Conservation (phyloP, 2,113 vertebrate genomes). For the Ameiurus melas region DNA sequence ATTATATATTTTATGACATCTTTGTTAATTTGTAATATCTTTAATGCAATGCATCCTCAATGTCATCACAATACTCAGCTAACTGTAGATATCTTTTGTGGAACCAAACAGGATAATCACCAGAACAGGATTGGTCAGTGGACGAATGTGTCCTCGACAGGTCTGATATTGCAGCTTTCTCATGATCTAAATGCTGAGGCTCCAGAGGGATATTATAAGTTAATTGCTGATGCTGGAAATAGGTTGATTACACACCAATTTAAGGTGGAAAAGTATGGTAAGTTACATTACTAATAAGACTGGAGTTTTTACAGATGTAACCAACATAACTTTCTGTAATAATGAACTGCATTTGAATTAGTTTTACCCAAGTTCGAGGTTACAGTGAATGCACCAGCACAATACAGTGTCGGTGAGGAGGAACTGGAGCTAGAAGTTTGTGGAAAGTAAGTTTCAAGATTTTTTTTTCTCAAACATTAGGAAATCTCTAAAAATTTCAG, state of each 20-base stretch:
- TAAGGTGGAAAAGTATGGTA: constrained; percentile 70
- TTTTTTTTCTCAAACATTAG: background rate
- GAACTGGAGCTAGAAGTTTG: constrained; percentile 58
- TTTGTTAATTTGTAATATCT: background rate
- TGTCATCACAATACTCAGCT: background rate
- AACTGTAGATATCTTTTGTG: background rate
- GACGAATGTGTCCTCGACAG: constrained; percentile 56
- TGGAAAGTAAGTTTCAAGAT: constrained; percentile 61
- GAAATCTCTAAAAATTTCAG: background rate
- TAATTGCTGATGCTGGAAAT: constrained; percentile 42
- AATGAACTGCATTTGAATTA: constrained; percentile 27
- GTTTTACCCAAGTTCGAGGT: constrained; percentile 70
- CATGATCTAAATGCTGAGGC: constrained; percentile 67
- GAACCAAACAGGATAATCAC: constrained; percentile 58
- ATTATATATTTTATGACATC: background rate
- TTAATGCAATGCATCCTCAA: background rate
- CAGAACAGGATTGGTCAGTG: constrained; percentile 68
- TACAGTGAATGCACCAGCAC: constrained; percentile 33
- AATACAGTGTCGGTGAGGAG: constrained; percentile 51
- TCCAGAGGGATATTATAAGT: constrained; percentile 55
- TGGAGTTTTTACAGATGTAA: background rate
- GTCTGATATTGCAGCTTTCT: constrained; percentile 64
- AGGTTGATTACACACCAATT: constrained; percentile 44
- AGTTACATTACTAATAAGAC: constrained; percentile 12
- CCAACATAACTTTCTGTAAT: background rate